phyloP scores from a whole-genome alignment of 1,140 invertebrate species.

The Nylanderia fulva region DNA sequence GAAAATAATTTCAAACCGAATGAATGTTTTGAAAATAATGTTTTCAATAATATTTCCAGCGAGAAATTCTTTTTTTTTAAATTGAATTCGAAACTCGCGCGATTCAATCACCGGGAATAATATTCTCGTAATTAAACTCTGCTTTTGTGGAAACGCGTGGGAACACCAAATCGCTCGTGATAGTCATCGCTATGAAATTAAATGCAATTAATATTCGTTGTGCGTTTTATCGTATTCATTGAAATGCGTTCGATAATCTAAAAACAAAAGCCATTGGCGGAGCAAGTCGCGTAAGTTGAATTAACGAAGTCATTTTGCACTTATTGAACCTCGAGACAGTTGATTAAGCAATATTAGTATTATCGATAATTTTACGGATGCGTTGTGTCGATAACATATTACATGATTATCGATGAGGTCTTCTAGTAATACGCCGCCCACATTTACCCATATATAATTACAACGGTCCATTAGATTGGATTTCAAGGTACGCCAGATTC shows the following conservation, averaged over 20 bases:
- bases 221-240: constrained; percentile 48
- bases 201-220: constrained; percentile 61
- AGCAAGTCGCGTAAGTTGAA: constrained; percentile 33
- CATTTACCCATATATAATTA: background rate
- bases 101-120: constrained; percentile 56
- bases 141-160: constrained; percentile 34
- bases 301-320: constrained; percentile 46
- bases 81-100: constrained; percentile 40
- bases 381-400: constrained; percentile 1
- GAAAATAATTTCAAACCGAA: background rate
- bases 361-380: constrained; percentile 19
- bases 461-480: background rate
- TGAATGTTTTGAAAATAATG: constrained; percentile 25
- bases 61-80: constrained; percentile 25
- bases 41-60: constrained; percentile 46
- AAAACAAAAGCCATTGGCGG: constrained; percentile 27
- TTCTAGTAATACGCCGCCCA: background rate
- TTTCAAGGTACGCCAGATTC: no score
- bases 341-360: constrained; percentile 35
- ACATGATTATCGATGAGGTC: background rate
- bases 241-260: constrained; percentile 55
- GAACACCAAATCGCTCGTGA: constrained; percentile 43
- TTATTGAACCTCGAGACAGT: constrained; percentile 36
- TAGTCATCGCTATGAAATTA: constrained; percentile 52
- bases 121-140: constrained; percentile 57